Percentiles rank a stretch among this genome's conserved stretches.
These are phyloP conservation scores for Cyanocitta stelleri DNA, from an alignment of 2,113 vertebrate genomes.

Conservation along the genomic window DNA sequence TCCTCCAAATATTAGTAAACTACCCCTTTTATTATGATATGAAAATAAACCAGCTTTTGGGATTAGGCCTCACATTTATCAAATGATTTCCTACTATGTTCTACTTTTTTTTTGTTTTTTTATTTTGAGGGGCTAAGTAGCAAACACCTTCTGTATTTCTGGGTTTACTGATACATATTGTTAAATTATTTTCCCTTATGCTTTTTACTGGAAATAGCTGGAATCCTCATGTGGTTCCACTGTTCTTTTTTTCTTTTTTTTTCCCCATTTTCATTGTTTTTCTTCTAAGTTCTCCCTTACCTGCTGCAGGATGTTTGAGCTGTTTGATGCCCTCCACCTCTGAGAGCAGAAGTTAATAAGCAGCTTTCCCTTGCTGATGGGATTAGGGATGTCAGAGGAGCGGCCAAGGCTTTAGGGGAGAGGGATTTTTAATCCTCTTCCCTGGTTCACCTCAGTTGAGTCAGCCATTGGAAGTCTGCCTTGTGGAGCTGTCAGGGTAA, in stretches of 20 bases:
- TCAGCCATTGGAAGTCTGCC: background rate
- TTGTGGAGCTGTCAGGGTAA: background rate
- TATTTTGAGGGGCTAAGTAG: background rate
- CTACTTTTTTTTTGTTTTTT: background rate
- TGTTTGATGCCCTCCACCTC: background rate
- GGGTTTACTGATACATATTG: background rate
- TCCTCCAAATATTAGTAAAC: background rate
- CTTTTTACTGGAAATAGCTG: background rate
- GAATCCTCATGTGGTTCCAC: background rate
- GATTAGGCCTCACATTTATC: background rate
- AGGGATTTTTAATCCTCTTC: background rate
- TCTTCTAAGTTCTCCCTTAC: background rate
- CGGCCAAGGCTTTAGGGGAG: background rate
- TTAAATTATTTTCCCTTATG: background rate
- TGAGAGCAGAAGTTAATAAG: background rate
- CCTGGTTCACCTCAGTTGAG: background rate
- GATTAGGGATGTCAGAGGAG: background rate
- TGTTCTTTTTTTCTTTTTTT: fast-evolving
- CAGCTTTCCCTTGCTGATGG: background rate
- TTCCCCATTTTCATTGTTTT: fast-evolving
- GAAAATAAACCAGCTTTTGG: background rate
- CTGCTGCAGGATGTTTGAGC: background rate
- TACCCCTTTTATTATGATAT: background rate
- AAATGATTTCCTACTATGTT: background rate
- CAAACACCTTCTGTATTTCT: background rate